phyloP scores from a whole-genome alignment of 2,888 invertebrate species.

The Acanthosepion lycidas region DNA sequence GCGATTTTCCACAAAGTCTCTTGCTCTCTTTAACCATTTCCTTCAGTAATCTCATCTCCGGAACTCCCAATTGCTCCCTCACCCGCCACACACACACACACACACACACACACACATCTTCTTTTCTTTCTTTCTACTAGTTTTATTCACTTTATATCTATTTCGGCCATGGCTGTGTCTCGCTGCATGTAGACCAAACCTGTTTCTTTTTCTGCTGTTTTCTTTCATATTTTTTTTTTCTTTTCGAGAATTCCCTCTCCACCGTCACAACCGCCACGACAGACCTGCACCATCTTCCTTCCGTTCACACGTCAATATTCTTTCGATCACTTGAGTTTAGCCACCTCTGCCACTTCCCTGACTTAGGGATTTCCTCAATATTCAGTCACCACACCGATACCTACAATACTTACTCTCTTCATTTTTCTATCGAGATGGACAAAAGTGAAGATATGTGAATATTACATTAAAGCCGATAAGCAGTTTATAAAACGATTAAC shows the following conservation, averaged over 20 bases:
- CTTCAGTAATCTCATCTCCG: too few species aligned
- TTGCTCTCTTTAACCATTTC: not conserved
- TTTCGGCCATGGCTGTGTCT: not conserved
- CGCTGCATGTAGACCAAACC: not conserved
- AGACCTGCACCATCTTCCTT: not conserved
- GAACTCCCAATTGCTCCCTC: too few species aligned
- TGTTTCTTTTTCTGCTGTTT: not conserved
- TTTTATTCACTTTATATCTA: not conserved
- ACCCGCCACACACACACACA: too few species aligned
- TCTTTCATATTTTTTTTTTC: not conserved
- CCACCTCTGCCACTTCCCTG: not conserved
- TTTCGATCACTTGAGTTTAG: not conserved
- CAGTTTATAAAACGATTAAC: not conserved
- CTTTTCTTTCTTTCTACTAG: too few species aligned
- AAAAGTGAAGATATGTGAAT: constrained; percentile 18
- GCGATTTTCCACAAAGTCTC: not conserved
- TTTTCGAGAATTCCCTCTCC: not conserved
- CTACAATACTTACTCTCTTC: not conserved
- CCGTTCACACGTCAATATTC: not conserved
- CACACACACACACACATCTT: too few species aligned
- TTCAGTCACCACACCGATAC: not conserved
- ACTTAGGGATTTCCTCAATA: not conserved
- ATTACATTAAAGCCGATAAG: constrained; percentile 33
- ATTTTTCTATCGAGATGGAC: not conserved
- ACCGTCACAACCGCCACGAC: not conserved